Conservation (phyloP, 1,140 invertebrate species). For the Aradophagus sp. region DNA sequence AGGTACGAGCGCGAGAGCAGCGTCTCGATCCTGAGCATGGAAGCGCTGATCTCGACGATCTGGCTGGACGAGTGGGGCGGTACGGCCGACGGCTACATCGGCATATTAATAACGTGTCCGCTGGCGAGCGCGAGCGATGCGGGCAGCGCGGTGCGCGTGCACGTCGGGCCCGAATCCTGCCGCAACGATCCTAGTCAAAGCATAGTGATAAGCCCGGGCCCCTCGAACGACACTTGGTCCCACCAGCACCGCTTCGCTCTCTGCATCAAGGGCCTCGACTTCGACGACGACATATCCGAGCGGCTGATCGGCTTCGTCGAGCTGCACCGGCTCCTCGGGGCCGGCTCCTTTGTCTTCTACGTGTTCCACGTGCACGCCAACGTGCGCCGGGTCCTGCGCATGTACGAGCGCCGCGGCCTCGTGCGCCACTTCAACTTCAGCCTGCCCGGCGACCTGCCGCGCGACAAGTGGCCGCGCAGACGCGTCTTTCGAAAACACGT, state of each 20-base stretch:
- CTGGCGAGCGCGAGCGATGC: slow-evolving; percentile 52
- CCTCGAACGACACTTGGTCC: neutral
- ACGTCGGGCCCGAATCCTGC: slow-evolving; percentile 62
- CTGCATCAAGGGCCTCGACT: slow-evolving; percentile 83
- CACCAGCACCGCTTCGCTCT: slow-evolving; percentile 75
- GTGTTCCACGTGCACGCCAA: slow-evolving; percentile 77
- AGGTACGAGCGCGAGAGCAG: slow-evolving; percentile 62
- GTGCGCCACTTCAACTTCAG: slow-evolving; percentile 76
- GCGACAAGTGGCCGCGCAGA: slow-evolving; percentile 62
- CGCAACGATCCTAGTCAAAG: slow-evolving; percentile 71
- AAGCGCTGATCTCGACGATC: slow-evolving; percentile 68
- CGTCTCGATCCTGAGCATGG: slow-evolving; percentile 62
- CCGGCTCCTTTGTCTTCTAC: slow-evolving; percentile 80
- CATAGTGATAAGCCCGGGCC: slow-evolving; percentile 57
- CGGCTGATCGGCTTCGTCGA: slow-evolving; percentile 82
- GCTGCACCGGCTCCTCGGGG: slow-evolving; percentile 79
- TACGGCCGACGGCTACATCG: slow-evolving; percentile 62
- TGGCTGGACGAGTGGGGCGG: slow-evolving; percentile 70
- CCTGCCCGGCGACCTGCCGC: slow-evolving; percentile 75
- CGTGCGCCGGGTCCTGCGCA: slow-evolving; percentile 74
- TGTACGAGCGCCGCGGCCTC: slow-evolving; percentile 75
- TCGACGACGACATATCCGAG: slow-evolving; percentile 78
- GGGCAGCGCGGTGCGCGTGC: slow-evolving; percentile 53
- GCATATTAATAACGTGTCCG: slow-evolving; percentile 67
- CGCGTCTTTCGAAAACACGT: slow-evolving; percentile 73